Evolutionary conservation across 2,888 invertebrate species (phyloP), one percentile per base, ranked within the genome.

Genomic region (Drosophila picticornis): DNA sequence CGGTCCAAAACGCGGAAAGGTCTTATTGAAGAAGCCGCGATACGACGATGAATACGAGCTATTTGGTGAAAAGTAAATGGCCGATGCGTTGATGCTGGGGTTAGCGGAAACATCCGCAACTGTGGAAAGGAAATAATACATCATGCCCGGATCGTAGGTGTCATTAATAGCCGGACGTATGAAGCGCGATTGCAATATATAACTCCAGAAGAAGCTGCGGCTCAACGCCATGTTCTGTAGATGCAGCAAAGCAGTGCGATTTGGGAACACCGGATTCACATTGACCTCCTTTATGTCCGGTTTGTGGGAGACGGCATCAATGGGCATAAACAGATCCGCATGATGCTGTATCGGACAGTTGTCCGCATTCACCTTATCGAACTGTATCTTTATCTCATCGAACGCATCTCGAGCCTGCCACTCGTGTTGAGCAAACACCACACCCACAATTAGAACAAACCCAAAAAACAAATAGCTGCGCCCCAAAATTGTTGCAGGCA

Each of bases 141-240:
- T 98, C 96, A 99, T 97, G 62, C 99, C 99, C 0, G 99, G 99
- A 94, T 99, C 99, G 84, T 98, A 97, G 0, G 98, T 97, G 89
- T 98, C 97, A 91, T 97, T 98, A 29, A 97, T 97, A 0, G 97
- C 97, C 0, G 98, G 98, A 34, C 98, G 94, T 81, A 98, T 98
- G 86, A 98, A 97, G 76, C 98, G 94, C 32, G 97, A 97, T 92
- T 98, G 98, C 0, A 98, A 94, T 68, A 98, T 97, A 84, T 98
- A 98, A 93, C 98, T 98, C 97, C 97, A 99, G 93, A 97, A 99
- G 93, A 98, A 99, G 1, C 98, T 98, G 83, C 99, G 94, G 92
- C 97, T 98, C 92, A 99, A 94, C n/a, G 99, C 99, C 96, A 99
- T 96, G 93, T 99, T 99, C 93, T 99, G 99, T 69, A 99, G 94